Conservation (phyloP, 2,888 invertebrate species). For the Hydriomena furcata region DNA sequence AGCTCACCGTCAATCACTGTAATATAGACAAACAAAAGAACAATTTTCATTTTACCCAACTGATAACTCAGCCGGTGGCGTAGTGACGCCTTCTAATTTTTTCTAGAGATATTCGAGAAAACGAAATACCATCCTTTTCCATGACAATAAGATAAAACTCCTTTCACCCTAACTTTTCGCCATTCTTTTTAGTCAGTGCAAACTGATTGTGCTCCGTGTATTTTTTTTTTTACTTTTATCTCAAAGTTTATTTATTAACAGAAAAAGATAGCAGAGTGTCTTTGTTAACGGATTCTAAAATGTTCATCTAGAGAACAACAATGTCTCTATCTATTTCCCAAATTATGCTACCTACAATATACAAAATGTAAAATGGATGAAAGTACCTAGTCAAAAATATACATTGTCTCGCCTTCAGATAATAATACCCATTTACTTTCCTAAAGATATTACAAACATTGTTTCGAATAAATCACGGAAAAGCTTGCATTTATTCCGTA, state of each 20-base stretch:
- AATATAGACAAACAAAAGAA: conserved; percentile 74
- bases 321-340: neutral
- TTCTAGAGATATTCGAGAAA: conserved; percentile 55
- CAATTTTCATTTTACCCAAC: conserved; percentile 80
- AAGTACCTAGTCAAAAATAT: conserved; percentile 8
- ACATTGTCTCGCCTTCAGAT: conserved; percentile 25
- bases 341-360: conserved; percentile 3
- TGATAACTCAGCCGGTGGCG: conserved; percentile 67
- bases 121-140: conserved; percentile 57
- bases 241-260: conserved; percentile 33
- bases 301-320: neutral
- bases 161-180: conserved; percentile 43
- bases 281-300: conserved; percentile 7
- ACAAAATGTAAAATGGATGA: conserved; percentile 2
- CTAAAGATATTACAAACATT: conserved; percentile 56
- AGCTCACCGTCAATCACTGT: conserved; percentile 55
- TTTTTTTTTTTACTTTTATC: conserved; percentile 29
- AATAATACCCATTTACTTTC: conserved; percentile 46
- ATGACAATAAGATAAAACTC: conserved; percentile 53
- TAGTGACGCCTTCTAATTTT: conserved; percentile 57
- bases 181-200: conserved; percentile 45
- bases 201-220: conserved; percentile 26
- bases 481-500: conserved; percentile 72
- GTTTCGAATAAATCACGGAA: conserved; percentile 69
- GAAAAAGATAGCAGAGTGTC: conserved; percentile 25